Evolutionary conservation across 1,140 invertebrate genomes (phyloP).

Genomic region (Olivierus martensii): DNA sequence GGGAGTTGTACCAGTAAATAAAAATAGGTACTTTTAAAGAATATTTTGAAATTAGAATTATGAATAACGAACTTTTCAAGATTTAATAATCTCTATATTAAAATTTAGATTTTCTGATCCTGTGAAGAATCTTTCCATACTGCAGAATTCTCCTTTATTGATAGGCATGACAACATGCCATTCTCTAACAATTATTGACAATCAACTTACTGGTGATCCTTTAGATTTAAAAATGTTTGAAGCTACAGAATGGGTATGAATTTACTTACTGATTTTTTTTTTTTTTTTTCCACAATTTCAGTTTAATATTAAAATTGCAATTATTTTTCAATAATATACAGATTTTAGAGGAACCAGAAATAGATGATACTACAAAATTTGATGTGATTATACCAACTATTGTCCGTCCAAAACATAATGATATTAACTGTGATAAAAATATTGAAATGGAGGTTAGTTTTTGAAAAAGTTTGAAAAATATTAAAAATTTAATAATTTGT

Average conservation of each 20-base stretch:
- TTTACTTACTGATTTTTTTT: neutral
- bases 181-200: slow-evolving; percentile 62
- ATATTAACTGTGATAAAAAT: too few species aligned
- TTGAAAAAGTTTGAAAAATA: too few species aligned
- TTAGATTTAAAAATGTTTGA: slow-evolving; percentile 78
- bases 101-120: slow-evolving; percentile 9
- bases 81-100: too few species aligned
- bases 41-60: too few species aligned
- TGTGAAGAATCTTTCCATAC: slow-evolving; percentile 6
- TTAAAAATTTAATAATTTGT: too few species aligned
- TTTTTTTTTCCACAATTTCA: too few species aligned
- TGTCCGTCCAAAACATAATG: slow-evolving; percentile 43
- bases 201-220: slow-evolving; percentile 59
- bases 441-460: too few species aligned
- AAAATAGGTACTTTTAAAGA: slow-evolving; percentile 10
- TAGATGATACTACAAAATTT: slow-evolving; percentile 66
- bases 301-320: too few species aligned
- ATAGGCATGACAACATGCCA: slow-evolving; percentile 56
- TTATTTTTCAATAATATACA: neutral
- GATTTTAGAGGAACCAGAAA: slow-evolving; percentile 67
- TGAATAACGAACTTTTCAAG: too few species aligned
- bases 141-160: slow-evolving; percentile 4
- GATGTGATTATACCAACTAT: slow-evolving; percentile 74
- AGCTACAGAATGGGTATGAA: slow-evolving; percentile 35
- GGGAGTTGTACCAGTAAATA: slow-evolving; percentile 53